Evolutionary conservation across 2,797 vertebrate species (phyloP).

Genomic region (Babyrousa celebensis): DNA sequence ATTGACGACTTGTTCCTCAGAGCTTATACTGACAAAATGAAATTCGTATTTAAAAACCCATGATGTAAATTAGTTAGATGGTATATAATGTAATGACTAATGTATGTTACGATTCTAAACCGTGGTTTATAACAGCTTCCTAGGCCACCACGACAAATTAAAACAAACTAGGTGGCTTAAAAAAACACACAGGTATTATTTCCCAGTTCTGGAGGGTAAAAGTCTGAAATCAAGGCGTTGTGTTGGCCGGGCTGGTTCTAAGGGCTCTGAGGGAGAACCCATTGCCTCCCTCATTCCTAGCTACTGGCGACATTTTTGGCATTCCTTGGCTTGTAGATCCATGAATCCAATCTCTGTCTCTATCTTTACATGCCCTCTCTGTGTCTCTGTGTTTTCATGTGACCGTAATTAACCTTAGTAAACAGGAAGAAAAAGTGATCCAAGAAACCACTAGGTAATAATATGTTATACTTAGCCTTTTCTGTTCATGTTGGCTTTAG

Average conservation of each 20-base stretch:
- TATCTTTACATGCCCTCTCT: background rate
- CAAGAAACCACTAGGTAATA: background rate
- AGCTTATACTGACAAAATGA: background rate
- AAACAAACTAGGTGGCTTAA: background rate
- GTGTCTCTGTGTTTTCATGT: accelerated
- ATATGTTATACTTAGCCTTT: background rate
- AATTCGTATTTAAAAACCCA: conserved; percentile 23
- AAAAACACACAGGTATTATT: background rate
- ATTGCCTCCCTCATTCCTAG: background rate
- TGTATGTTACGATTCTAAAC: background rate
- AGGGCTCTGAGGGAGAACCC: background rate
- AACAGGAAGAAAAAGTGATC: background rate
- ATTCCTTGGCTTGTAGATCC: background rate
- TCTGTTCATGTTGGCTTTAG: background rate
- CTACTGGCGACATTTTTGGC: background rate
- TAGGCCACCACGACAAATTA: background rate
- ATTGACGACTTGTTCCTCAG: background rate
- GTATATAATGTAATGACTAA: background rate
- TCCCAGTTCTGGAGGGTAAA: background rate
- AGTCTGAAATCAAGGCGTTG: background rate
- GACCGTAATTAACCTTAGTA: background rate
- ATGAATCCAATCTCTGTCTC: background rate
- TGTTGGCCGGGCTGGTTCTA: background rate
- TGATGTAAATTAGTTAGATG: background rate
- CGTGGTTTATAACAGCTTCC: background rate